Evolutionary conservation across 1,140 invertebrate species (phyloP).

Genomic region (Druon quercuslanigerum): DNA sequence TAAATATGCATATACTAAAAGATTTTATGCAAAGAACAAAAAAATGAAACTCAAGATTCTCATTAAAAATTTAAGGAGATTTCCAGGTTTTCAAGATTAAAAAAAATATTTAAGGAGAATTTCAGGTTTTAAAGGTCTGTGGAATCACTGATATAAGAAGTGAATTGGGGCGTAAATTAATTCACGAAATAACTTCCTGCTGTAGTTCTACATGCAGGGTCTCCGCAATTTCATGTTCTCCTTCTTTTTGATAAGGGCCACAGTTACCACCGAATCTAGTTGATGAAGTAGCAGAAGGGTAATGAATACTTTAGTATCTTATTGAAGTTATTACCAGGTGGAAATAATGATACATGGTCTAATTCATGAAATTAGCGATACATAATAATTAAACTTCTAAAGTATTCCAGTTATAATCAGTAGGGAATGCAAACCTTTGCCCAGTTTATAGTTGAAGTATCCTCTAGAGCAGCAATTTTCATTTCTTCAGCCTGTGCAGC

Average conservation of each 20-base stretch:
- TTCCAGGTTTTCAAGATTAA: too few species aligned
- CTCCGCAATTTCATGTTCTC: not conserved
- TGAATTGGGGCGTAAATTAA: not conserved
- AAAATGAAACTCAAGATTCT: too few species aligned
- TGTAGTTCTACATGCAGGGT: not conserved
- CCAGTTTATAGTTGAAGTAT: too few species aligned
- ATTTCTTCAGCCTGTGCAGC: not conserved
- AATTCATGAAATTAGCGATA: too few species aligned
- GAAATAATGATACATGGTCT: too few species aligned
- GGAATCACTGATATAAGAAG: not conserved
- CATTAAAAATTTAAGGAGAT: too few species aligned
- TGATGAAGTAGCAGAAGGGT: not conserved
- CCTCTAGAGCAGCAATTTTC: not conserved
- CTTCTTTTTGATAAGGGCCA: not conserved
- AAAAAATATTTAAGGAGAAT: too few species aligned
- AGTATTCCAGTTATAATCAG: too few species aligned
- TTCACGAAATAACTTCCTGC: not conserved
- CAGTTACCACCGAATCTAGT: not conserved
- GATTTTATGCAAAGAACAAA: too few species aligned
- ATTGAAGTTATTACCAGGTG: not conserved
- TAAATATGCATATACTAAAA: too few species aligned
- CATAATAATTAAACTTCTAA: not conserved
- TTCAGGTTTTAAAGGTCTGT: too few species aligned
- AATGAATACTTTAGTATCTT: not conserved
- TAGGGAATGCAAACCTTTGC: too few species aligned